Conservation (phyloP, 2,113 vertebrate genomes). For the Pogona vitticeps region DNA sequence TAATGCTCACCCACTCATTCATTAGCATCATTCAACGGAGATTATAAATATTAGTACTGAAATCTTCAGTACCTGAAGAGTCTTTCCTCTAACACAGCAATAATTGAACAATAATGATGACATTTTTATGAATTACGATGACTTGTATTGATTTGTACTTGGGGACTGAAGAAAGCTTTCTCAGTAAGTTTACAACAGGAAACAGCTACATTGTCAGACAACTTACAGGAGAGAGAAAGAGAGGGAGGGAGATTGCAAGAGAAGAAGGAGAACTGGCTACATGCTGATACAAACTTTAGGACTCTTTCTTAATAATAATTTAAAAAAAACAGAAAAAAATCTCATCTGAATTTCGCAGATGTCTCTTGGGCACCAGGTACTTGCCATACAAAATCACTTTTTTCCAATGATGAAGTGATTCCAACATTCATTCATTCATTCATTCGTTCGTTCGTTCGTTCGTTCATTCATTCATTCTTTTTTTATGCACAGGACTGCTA, state of each 20-base stretch:
- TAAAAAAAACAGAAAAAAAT: slow-evolving; percentile 1
- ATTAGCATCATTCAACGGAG: slow-evolving; percentile 75
- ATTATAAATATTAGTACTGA: slow-evolving; percentile 81
- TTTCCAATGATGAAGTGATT: not conserved
- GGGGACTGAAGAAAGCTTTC: slow-evolving; percentile 70
- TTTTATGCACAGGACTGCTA: no score
- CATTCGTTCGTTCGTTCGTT: no score
- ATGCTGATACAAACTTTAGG: slow-evolving; percentile 64
- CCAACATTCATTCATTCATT: not conserved
- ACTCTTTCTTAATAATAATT: slow-evolving; percentile 5
- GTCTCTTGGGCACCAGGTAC: not conserved
- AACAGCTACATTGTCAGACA: slow-evolving; percentile 71
- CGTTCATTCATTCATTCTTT: no score
- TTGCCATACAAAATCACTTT: not conserved
- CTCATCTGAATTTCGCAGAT: slow-evolving; percentile 24
- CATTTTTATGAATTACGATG: slow-evolving; percentile 80
- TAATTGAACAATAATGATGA: slow-evolving; percentile 82
- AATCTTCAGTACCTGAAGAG: slow-evolving; percentile 73
- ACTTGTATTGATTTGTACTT: slow-evolving; percentile 79
- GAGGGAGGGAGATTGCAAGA: slow-evolving; percentile 44
- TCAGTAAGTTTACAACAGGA: slow-evolving; percentile 67
- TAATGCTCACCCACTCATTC: slow-evolving; percentile 78
- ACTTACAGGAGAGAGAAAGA: slow-evolving; percentile 54
- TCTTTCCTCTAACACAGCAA: slow-evolving; percentile 76
- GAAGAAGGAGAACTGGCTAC: slow-evolving; percentile 44